Percentiles rank a stretch among this genome's conserved stretches.
Evolutionary conservation across 2,888 invertebrate species (phyloP).

Genomic region (Clostera curtula): DNA sequence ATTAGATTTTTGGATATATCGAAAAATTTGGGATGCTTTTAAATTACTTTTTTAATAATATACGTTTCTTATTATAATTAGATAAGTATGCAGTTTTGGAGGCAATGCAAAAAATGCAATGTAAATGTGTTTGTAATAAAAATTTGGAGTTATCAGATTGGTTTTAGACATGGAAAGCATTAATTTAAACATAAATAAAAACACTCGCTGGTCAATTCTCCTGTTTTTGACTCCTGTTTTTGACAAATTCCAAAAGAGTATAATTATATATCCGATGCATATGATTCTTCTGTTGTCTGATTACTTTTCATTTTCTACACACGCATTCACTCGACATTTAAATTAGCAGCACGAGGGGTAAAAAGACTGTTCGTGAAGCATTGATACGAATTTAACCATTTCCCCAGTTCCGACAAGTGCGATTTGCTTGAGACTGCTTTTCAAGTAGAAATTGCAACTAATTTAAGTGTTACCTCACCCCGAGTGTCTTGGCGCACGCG

Average conservation of each 20-base stretch:
- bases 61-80: no score
- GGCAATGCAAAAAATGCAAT: no score
- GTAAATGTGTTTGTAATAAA: no score
- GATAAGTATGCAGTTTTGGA: no score
- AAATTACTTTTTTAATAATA: no score
- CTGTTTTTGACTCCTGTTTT: no score
- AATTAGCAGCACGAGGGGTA: conserved; percentile 23
- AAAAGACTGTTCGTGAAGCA: conserved; percentile 32
- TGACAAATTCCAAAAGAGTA: neutral
- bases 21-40: neutral
- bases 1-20: neutral
- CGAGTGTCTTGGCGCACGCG: conserved; percentile 61
- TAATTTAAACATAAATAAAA: no score
- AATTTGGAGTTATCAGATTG: no score
- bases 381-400: conserved; percentile 56
- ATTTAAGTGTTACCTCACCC: conserved; percentile 67
- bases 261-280: no score
- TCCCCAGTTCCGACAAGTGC: conserved; percentile 54
- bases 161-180: no score
- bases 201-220: no score
- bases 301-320: conserved; percentile 6
- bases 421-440: conserved; percentile 49
- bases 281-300: no score
- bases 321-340: conserved; percentile 10
- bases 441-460: conserved; percentile 70